These are phyloP conservation scores for Eupleurogrammus muticus DNA, from an alignment of 2,797 vertebrate genomes.

Conservation along the genomic window DNA sequence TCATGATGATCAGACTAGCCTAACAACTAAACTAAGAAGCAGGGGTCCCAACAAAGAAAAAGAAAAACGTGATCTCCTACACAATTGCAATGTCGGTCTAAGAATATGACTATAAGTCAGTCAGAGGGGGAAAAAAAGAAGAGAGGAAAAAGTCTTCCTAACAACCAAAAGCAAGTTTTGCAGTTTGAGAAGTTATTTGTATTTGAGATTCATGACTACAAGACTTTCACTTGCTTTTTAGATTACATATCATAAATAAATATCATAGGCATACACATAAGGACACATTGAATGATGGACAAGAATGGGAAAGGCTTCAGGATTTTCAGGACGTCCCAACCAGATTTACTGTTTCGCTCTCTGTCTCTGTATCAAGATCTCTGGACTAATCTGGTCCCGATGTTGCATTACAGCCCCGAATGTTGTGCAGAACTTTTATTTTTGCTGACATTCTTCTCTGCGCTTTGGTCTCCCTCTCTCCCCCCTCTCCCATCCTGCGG, in stretches of 20 bases:
- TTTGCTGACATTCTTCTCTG: neutral
- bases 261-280: neutral
- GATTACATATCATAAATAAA: neutral
- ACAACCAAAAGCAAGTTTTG: too few species aligned
- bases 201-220: neutral
- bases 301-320: neutral
- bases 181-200: neutral
- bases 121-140: too few species aligned
- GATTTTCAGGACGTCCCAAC: neutral
- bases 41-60: too few species aligned
- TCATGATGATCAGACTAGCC: too few species aligned
- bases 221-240: neutral
- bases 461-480: neutral
- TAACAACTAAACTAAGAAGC: too few species aligned
- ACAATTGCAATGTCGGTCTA: too few species aligned
- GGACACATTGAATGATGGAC: neutral
- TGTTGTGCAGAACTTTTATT: slow-evolving; percentile 15
- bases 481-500: neutral
- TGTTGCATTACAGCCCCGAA: slow-evolving; percentile 50
- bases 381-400: slow-evolving; percentile 60
- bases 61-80: too few species aligned
- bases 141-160: too few species aligned
- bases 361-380: slow-evolving; percentile 16
- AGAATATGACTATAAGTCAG: too few species aligned
- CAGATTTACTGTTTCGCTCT: slow-evolving; percentile 22